Conservation (phyloP, 1,140 invertebrate species). For the Ylistrum balloti region DNA sequence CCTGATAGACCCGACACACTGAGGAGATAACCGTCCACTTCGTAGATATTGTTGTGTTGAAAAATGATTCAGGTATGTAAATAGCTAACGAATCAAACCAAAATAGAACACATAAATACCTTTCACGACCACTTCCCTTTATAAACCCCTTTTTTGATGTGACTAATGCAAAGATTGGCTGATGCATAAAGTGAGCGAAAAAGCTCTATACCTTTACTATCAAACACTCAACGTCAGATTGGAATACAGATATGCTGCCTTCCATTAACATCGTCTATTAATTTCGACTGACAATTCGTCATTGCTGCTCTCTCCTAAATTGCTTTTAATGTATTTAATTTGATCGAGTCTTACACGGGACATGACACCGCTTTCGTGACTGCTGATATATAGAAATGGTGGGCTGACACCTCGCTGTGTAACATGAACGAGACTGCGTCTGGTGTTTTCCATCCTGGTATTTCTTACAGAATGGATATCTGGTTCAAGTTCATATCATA, state of each 20-base stretch:
- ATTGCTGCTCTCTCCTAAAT: slow-evolving; percentile 38
- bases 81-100: slow-evolving; percentile 38
- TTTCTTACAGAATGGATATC: slow-evolving; percentile 11
- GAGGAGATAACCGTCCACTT: slow-evolving; percentile 24
- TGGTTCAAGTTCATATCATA: neutral
- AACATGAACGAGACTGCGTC: neutral
- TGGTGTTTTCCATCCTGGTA: neutral
- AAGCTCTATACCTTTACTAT: slow-evolving; percentile 38
- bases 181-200: slow-evolving; percentile 38
- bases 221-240: slow-evolving; percentile 38
- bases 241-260: slow-evolving; percentile 21
- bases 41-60: slow-evolving; percentile 35
- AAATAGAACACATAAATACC: slow-evolving; percentile 39
- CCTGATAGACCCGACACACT: neutral
- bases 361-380: slow-evolving; percentile 36
- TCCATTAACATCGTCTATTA: slow-evolving; percentile 31
- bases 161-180: slow-evolving; percentile 38
- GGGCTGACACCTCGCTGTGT: slow-evolving; percentile 9
- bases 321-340: slow-evolving; percentile 40
- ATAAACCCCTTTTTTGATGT: slow-evolving; percentile 22
- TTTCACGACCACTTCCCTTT: slow-evolving; percentile 25
- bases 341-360: neutral
- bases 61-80: slow-evolving; percentile 40
- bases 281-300: slow-evolving; percentile 31
- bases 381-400: neutral